A percentile compares a stretch with the other conserved stretches of the same genome.
Evolutionary conservation across 2,888 invertebrate genomes (phyloP).

Genomic region (Abscondita cerata): DNA sequence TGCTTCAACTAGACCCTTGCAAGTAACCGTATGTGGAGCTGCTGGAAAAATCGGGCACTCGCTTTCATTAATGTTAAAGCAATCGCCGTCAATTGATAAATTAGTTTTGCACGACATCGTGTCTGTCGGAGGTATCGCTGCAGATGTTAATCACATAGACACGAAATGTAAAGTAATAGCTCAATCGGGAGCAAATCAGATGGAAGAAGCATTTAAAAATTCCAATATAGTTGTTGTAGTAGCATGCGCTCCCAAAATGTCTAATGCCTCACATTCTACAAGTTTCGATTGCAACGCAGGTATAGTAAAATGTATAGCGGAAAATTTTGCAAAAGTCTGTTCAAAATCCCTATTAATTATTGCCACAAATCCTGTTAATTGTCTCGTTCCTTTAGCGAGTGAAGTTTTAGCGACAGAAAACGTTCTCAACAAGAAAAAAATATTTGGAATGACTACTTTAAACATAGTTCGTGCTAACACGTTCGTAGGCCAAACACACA

Average conservation of each 20-base stretch:
- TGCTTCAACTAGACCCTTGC: neutral
- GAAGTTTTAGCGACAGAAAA: conserved; percentile 71
- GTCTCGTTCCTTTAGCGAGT: conserved; percentile 72
- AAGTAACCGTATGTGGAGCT: conserved; percentile 30
- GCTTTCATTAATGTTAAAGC: conserved; percentile 65
- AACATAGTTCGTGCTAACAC: conserved; percentile 78
- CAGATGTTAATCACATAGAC: conserved; percentile 60
- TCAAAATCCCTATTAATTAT: conserved; percentile 59
- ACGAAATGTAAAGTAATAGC: conserved; percentile 58
- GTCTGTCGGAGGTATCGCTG: conserved; percentile 52
- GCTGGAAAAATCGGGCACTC: conserved; percentile 63
- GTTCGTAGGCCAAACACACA: conserved; percentile 72
- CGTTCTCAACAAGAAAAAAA: conserved; percentile 66
- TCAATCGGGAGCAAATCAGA: conserved; percentile 45
- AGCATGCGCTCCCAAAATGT: conserved; percentile 44
- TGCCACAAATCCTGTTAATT: conserved; percentile 66
- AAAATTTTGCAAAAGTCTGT: conserved; percentile 43
- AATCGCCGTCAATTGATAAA: conserved; percentile 64
- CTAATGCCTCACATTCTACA: conserved; percentile 40
- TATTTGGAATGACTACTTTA: conserved; percentile 79
- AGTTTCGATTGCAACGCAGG: conserved; percentile 51
- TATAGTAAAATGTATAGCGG: conserved; percentile 48
- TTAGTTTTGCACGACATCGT: conserved; percentile 65
- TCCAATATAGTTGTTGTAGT: conserved; percentile 52
- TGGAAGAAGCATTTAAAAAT: conserved; percentile 51